Percentiles rank a stretch among this genome's conserved stretches.
These are phyloP conservation scores for Leiothrix lutea DNA, from an alignment of 2,113 vertebrate species.

Conservation along the genomic window DNA sequence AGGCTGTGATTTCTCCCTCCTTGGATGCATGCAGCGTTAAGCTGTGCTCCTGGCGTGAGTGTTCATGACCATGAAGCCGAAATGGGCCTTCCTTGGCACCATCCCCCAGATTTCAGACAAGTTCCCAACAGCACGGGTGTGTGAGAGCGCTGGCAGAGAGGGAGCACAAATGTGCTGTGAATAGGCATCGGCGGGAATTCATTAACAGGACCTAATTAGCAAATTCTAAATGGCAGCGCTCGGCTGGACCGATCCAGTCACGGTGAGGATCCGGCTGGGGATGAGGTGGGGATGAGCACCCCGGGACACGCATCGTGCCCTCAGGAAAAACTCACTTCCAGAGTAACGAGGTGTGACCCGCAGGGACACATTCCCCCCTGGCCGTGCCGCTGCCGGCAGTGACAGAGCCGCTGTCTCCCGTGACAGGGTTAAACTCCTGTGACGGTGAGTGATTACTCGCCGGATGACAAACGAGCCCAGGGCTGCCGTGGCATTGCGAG, in stretches of 20 bases:
- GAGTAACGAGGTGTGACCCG: neutral
- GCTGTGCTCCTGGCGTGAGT: neutral
- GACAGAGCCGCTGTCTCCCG: neutral
- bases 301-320: rapidly evolving
- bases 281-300: rapidly evolving
- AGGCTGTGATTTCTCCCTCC: neutral
- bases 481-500: neutral
- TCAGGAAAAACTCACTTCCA: neutral
- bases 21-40: neutral
- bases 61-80: neutral
- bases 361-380: neutral
- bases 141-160: neutral
- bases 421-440: neutral
- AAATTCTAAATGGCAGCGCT: neutral
- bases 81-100: slow-evolving; percentile 2
- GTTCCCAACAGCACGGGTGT: neutral
- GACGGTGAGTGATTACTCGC: neutral
- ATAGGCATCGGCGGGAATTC: neutral
- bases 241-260: rapidly evolving
- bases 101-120: neutral
- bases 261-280: rapidly evolving
- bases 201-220: slow-evolving; percentile 28
- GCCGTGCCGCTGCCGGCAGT: rapidly evolving
- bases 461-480: neutral
- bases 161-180: slow-evolving; percentile 2